These are phyloP conservation scores for Phasia obesa DNA, from an alignment of 2,888 invertebrate species.

Conservation along the genomic window DNA sequence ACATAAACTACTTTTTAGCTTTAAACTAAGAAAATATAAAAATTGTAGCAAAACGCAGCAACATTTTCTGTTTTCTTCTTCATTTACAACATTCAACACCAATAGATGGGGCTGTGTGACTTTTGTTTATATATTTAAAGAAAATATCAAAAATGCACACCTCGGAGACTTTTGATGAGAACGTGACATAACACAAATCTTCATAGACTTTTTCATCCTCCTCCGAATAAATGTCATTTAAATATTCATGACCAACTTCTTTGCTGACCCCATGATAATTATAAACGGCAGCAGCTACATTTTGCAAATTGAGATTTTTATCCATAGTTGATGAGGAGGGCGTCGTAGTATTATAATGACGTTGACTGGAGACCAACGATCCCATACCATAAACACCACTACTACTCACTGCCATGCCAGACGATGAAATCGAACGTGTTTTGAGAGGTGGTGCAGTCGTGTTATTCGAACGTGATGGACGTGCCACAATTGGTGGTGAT, in stretches of 20 bases:
- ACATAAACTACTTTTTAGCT: slow-evolving; percentile 13
- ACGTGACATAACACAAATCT: slow-evolving; percentile 93
- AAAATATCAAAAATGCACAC: slow-evolving; percentile 81
- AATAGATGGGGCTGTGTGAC: slow-evolving; percentile 32
- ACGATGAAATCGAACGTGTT: slow-evolving; percentile 67
- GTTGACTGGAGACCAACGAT: slow-evolving; percentile 64
- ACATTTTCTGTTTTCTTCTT: slow-evolving; percentile 23
- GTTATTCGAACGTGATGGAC: slow-evolving; percentile 28
- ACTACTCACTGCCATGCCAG: slow-evolving; percentile 52
- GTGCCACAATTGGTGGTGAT: slow-evolving; percentile 14
- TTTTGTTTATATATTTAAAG: slow-evolving; percentile 9
- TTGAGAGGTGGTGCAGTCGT: slow-evolving; percentile 51
- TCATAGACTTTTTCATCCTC: slow-evolving; percentile 93
- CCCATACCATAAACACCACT: slow-evolving; percentile 34
- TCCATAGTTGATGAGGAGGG: slow-evolving; percentile 65
- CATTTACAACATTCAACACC: slow-evolving; percentile 59
- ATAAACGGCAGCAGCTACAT: slow-evolving; percentile 79
- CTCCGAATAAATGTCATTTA: slow-evolving; percentile 80
- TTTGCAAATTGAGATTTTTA: slow-evolving; percentile 77
- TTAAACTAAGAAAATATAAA: not conserved
- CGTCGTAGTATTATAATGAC: slow-evolving; percentile 14
- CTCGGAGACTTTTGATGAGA: slow-evolving; percentile 88
- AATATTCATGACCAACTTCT: slow-evolving; percentile 79
- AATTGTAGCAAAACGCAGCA: slow-evolving; percentile 48
- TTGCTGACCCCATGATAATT: slow-evolving; percentile 78